Conservation (phyloP, 2,113 vertebrate genomes). For the Hemibagrus wyckioides region DNA sequence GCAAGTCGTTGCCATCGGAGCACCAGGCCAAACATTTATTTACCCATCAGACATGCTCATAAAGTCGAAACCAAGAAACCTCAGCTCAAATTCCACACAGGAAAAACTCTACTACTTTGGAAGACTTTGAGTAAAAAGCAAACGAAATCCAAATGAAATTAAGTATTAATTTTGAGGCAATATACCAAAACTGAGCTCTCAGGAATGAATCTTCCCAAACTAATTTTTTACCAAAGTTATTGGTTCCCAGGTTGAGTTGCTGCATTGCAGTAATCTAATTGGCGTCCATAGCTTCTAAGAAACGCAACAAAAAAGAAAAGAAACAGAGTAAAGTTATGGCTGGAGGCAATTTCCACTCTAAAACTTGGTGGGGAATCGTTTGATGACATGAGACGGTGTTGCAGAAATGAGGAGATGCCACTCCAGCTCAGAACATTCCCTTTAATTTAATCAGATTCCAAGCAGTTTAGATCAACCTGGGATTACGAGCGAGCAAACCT, state of each 20-base stretch:
- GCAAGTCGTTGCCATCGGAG: slow-evolving; percentile 59
- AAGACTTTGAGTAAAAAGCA: no score
- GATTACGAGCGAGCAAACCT: slow-evolving; percentile 62
- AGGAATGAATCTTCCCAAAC: no score
- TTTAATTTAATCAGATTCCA: slow-evolving; percentile 71
- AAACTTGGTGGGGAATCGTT: slow-evolving; percentile 43
- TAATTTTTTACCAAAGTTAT: no score
- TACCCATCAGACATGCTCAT: slow-evolving; percentile 59
- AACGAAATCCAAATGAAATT: no score
- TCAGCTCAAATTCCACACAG: slow-evolving; percentile 58
- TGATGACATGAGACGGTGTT: slow-evolving; percentile 55
- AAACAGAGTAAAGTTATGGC: slow-evolving; percentile 37
- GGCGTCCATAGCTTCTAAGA: background rate
- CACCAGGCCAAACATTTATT: slow-evolving; percentile 70
- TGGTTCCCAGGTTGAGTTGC: background rate
- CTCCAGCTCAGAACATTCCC: slow-evolving; percentile 53
- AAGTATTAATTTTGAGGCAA: no score
- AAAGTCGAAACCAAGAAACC: slow-evolving; percentile 59
- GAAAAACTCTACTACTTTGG: slow-evolving; percentile 26
- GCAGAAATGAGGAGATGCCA: slow-evolving; percentile 52
- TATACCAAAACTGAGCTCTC: no score
- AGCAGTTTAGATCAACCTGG: slow-evolving; percentile 60
- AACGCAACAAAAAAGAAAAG: slow-evolving; percentile 38
- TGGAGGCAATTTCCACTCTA: slow-evolving; percentile 52
- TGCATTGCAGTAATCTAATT: background rate